Percentiles rank a stretch among this genome's conserved stretches.
Evolutionary conservation across 2,888 invertebrate genomes (phyloP).

Genomic region (Cantharis rufa): DNA sequence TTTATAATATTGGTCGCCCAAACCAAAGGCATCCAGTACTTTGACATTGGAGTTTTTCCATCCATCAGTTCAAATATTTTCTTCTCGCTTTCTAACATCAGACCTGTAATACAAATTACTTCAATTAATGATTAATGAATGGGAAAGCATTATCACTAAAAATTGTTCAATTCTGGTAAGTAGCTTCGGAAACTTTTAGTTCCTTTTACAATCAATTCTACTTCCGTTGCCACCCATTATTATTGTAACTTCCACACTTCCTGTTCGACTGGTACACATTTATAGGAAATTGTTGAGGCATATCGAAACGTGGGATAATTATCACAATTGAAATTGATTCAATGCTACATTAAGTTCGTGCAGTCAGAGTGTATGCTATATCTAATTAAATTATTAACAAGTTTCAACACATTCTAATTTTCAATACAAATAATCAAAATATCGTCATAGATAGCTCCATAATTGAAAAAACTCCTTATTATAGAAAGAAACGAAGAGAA

Average conservation of each 20-base stretch:
- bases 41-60: slow-evolving; percentile 86
- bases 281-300: not conserved
- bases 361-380: not conserved
- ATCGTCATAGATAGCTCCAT: not conserved
- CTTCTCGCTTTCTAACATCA: slow-evolving; percentile 89
- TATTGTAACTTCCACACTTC: not conserved
- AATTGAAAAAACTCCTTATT: not conserved
- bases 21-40: slow-evolving; percentile 92
- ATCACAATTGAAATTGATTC: not conserved
- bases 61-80: slow-evolving; percentile 91
- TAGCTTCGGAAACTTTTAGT: not conserved
- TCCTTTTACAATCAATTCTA: not conserved
- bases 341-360: not conserved
- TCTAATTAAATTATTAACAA: not conserved
- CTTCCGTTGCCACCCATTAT: not conserved
- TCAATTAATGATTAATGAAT: not conserved
- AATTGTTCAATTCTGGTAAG: not conserved
- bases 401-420: not conserved
- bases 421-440: not conserved
- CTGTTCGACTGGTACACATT: not conserved
- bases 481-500: not conserved
- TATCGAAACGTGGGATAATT: not conserved
- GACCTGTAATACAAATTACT: slow-evolving; percentile 63
- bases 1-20: slow-evolving; percentile 94
- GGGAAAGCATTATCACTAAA: not conserved